Conservation (phyloP, 2,113 vertebrate species). For the Lates calcarifer region DNA sequence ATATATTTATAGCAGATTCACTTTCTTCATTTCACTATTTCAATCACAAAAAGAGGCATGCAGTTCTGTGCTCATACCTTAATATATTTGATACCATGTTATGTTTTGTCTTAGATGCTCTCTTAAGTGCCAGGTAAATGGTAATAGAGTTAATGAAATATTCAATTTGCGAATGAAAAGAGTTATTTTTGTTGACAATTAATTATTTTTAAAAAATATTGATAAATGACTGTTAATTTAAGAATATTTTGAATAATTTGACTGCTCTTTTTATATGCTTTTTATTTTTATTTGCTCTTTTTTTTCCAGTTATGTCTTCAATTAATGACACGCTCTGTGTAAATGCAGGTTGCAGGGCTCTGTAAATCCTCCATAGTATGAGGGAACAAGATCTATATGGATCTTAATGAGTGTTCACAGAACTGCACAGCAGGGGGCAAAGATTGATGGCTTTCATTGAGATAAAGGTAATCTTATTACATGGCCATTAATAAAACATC, state of each 20-base stretch:
- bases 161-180: not conserved
- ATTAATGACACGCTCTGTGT: not conserved
- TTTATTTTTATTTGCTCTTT: not conserved
- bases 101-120: not conserved
- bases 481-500: slow-evolving; percentile 83
- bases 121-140: not conserved
- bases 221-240: too few relatives aligned
- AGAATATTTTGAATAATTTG: too few relatives aligned
- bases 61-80: not conserved
- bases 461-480: slow-evolving; percentile 82
- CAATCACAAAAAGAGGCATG: too few relatives aligned
- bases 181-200: too few relatives aligned
- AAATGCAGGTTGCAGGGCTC: not conserved
- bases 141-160: not conserved
- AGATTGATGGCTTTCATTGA: slow-evolving; percentile 79
- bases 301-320: not conserved
- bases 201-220: too few relatives aligned
- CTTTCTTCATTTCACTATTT: not conserved
- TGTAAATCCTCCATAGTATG: slow-evolving; percentile 14
- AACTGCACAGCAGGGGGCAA: slow-evolving; percentile 48
- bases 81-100: not conserved
- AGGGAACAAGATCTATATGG: slow-evolving; percentile 39
- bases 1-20: not conserved
- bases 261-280: not conserved
- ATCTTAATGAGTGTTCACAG: slow-evolving; percentile 72